Percentiles rank a stretch among this genome's conserved stretches.
Evolutionary conservation across 2,113 vertebrate genomes (phyloP).

Genomic region (Peromyscus maniculatus): DNA sequence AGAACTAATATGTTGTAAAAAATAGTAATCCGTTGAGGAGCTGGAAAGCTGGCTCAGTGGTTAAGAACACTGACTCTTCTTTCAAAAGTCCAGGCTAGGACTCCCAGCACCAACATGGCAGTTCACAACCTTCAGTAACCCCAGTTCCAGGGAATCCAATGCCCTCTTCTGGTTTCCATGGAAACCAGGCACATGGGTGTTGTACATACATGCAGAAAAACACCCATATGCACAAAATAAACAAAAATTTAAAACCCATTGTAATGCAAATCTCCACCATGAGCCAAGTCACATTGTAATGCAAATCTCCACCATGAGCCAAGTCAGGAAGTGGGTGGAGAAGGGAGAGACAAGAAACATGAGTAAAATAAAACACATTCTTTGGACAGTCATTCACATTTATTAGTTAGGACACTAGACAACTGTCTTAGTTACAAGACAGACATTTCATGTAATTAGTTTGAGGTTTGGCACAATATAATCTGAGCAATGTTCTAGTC

Average conservation of each 20-base stretch:
- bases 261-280: not conserved
- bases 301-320: not conserved
- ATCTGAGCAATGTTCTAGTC: slow-evolving; percentile 8
- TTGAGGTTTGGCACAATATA: not conserved
- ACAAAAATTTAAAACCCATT: not conserved
- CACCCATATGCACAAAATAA: not conserved
- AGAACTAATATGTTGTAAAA: slow-evolving; percentile 1
- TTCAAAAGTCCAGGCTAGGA: not conserved
- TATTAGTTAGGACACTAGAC: not conserved
- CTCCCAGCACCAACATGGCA: not conserved
- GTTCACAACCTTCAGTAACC: not conserved
- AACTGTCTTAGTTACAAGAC: not conserved
- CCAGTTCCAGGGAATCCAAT: not conserved
- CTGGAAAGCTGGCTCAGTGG: not conserved
- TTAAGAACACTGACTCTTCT: not conserved
- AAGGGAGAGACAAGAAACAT: not conserved
- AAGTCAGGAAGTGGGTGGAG: not conserved
- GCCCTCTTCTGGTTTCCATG: not conserved
- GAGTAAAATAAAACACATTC: not conserved
- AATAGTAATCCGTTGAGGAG: not conserved
- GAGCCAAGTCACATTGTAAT: not conserved
- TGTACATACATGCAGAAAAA: not conserved
- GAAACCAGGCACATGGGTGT: not conserved
- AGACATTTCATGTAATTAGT: not conserved
- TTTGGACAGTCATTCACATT: not conserved